Evolutionary conservation across 2,113 vertebrate species (phyloP).

Genomic region (Brachypteracias leptosomus): DNA sequence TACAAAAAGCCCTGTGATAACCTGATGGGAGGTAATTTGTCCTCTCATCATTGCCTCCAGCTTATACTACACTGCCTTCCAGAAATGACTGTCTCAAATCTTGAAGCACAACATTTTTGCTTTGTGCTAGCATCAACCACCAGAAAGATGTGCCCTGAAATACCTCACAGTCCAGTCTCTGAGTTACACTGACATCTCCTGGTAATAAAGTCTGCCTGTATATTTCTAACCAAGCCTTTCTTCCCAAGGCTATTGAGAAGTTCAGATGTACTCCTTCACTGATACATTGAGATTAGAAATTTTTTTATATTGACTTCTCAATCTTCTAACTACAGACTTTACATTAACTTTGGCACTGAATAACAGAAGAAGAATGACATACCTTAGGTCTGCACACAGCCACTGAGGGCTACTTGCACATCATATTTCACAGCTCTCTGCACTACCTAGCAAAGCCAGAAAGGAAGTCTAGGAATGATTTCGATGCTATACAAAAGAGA

Average conservation of each 20-base stretch:
- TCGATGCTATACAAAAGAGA: neutral
- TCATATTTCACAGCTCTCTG: neutral
- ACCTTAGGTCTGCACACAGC: neutral
- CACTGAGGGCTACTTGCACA: neutral
- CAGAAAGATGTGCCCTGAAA: neutral
- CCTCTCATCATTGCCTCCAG: neutral
- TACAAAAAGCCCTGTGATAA: neutral
- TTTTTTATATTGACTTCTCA: neutral
- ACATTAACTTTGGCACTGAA: rapidly evolving
- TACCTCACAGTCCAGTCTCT: neutral
- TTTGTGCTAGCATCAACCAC: neutral
- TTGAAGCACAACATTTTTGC: neutral
- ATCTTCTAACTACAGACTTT: neutral
- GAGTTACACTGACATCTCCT: neutral
- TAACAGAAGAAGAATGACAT: neutral
- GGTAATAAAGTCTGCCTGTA: neutral
- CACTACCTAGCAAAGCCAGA: neutral
- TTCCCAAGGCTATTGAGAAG: neutral
- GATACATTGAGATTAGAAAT: neutral
- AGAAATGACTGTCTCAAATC: neutral
- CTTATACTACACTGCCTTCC: neutral
- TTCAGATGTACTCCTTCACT: neutral
- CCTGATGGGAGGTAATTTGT: neutral
- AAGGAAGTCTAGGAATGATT: neutral
- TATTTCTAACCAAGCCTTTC: neutral